Evolutionary conservation across 2,888 invertebrate species (phyloP).

Genomic region (Brachypalpus laphriformis): DNA sequence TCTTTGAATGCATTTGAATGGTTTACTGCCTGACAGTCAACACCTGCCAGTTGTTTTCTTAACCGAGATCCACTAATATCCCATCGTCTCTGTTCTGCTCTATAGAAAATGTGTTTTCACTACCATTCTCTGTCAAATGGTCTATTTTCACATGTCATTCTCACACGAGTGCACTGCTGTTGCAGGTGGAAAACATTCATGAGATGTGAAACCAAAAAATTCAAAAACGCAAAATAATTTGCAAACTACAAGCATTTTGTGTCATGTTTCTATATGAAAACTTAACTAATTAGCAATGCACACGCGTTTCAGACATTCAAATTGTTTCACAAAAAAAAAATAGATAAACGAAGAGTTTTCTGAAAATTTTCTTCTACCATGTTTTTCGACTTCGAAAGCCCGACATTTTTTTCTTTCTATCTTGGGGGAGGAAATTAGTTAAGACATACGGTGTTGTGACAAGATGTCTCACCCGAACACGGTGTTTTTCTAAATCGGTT

Average conservation of each 20-base stretch:
- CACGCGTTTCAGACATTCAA: slow-evolving; percentile 1
- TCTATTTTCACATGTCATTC: slow-evolving; percentile 59
- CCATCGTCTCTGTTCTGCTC: not conserved
- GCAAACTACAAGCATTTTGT: slow-evolving; percentile 30
- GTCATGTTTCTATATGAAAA: slow-evolving; percentile 52
- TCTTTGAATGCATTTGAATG: slow-evolving; percentile 48
- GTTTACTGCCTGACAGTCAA: slow-evolving; percentile 60
- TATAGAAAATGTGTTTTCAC: not conserved
- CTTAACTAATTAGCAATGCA: slow-evolving; percentile 54
- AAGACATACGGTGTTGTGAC: slow-evolving; percentile 29
- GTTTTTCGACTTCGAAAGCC: not conserved
- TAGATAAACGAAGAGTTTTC: too few relatives aligned
- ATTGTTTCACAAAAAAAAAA: not conserved
- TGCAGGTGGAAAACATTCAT: slow-evolving; percentile 40
- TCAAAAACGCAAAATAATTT: slow-evolving; percentile 45
- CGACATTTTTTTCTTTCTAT: not conserved
- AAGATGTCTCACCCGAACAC: slow-evolving; percentile 15
- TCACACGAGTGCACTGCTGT: not conserved
- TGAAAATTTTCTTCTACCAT: not conserved
- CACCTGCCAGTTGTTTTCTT: slow-evolving; percentile 61
- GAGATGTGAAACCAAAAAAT: too few relatives aligned
- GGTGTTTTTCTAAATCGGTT: slow-evolving; percentile 4
- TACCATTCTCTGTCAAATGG: slow-evolving; percentile 49
- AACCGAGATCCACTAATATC: slow-evolving; percentile 24
- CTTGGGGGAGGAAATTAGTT: slow-evolving; percentile 14